Evolutionary conservation across 2,797 vertebrate species (phyloP).

Genomic region (Melanotaenia maccullochi): DNA sequence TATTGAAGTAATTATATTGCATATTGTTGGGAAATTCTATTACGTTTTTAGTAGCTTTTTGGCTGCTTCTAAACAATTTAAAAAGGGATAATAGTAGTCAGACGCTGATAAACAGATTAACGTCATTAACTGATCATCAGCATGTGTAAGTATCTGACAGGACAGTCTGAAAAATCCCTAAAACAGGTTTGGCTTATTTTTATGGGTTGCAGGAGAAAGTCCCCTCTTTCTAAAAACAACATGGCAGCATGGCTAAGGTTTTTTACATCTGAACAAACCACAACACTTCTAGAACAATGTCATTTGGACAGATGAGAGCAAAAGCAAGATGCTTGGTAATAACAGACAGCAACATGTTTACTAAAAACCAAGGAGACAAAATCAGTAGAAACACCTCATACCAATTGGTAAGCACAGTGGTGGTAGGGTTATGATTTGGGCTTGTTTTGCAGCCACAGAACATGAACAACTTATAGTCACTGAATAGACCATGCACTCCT

Average conservation of each 20-base stretch:
- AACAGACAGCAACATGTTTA: neutral
- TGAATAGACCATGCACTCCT: neutral
- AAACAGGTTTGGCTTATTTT: neutral
- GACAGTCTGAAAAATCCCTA: neutral
- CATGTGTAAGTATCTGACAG: neutral
- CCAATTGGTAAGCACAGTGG: too few relatives aligned
- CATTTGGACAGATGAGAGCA: too few relatives aligned
- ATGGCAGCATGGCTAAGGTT: neutral
- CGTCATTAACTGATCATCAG: neutral
- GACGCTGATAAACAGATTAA: neutral
- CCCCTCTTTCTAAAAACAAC: neutral
- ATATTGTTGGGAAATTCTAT: constrained; percentile 13
- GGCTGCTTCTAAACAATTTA: neutral
- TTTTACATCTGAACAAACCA: neutral
- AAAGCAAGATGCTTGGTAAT: too few relatives aligned
- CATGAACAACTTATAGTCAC: neutral
- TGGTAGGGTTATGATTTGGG: too few relatives aligned
- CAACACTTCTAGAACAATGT: too few relatives aligned
- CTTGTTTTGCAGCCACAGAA: neutral
- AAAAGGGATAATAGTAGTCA: neutral
- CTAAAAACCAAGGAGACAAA: too few relatives aligned
- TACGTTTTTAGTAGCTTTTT: neutral
- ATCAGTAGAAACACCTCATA: too few relatives aligned
- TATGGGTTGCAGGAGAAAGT: neutral
- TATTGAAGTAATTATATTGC: constrained; percentile 16